Evolutionary conservation across 2,113 vertebrate genomes (phyloP), one percentile per base, ranked within the genome.

Genomic region (Podiceps cristatus): DNA sequence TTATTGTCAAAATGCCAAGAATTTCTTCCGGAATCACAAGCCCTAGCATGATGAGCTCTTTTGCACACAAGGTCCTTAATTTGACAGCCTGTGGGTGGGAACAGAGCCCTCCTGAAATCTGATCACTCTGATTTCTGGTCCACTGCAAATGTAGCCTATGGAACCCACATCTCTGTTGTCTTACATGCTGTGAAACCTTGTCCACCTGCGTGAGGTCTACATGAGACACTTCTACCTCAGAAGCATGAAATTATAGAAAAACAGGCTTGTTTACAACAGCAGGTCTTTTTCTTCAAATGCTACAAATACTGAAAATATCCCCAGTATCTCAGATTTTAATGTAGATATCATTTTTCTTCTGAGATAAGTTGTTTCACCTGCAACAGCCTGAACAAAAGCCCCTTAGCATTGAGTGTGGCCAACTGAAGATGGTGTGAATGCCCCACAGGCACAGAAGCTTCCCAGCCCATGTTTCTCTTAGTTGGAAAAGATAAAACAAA

Each of bases 141-240:
- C 40, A 42, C 55, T 69, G 14, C 12, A 45, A 29, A 31, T 11
- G 10, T 67, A n/a, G 28, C 5, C 16, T 25, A 11, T 33, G 52
- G 23, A 73, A 33, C 8, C 8, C 27, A n/a, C 29, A 22, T 6
- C 9, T 60, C 67, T 58, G 16, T 40, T 18, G 19, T 45, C n/a
- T 75, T 35, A 35, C 10, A 63, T 1, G 1, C 18, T 53, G 13
- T 52, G 20, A n/a, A 79, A 28, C 28, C 49, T 62, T 73, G 8
- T n/a, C 33, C 15, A 62, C 12, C 33, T 25, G 7, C 47, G 7
- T 1, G 0, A 84, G 13, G 3, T 84, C 24, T 53, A 1, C 4
- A 4, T 76, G 33, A 76, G 49, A 31, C 9, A 13, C 28, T 82
- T 71, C 7, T 7, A 55, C 8, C 6, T 86, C 62, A 52, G 52